A percentile compares a stretch with the other conserved stretches of the same genome.
phyloP scores from a whole-genome alignment of 30 jellyfish, hydroid and myxozoan species.

The Turritopsis rubra region DNA sequence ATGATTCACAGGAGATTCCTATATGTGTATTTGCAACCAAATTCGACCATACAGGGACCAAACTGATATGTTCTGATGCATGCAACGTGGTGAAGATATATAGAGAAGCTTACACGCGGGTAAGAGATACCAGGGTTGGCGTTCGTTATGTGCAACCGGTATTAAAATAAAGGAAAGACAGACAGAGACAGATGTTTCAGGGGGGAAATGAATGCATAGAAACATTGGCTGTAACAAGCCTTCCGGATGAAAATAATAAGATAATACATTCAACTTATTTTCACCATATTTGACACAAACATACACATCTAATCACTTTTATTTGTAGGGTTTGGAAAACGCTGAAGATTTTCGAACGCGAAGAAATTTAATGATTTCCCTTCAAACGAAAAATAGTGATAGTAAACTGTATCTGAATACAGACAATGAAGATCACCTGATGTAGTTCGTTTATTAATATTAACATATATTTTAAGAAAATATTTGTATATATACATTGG shows the following conservation, averaged over 20 bases:
- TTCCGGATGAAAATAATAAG: no score
- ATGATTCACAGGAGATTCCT: slow-evolving; percentile 97
- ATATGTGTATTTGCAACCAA: slow-evolving; percentile 81
- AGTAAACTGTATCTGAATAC: background rate
- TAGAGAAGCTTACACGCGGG: slow-evolving; percentile 96
- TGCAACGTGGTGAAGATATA: slow-evolving; percentile 77
- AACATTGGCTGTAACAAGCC: no score
- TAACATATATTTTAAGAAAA: no score
- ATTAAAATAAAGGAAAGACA: background rate
- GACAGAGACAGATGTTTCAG: no score
- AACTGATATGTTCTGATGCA: slow-evolving; percentile 87
- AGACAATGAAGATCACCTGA: background rate
- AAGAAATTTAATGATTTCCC: background rate
- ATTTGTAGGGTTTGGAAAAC: background rate
- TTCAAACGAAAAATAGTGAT: background rate
- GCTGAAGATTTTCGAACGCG: background rate
- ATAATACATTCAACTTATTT: background rate
- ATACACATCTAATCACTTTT: background rate
- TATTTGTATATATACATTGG: background rate
- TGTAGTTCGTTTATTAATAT: background rate
- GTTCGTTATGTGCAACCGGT: background rate
- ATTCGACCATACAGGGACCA: slow-evolving; percentile 80
- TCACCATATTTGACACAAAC: background rate
- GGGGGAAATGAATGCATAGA: no score
- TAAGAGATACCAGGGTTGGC: slow-evolving; percentile 20